Conservation (phyloP, 2,888 invertebrate genomes). For the Girardia tigrina region DNA sequence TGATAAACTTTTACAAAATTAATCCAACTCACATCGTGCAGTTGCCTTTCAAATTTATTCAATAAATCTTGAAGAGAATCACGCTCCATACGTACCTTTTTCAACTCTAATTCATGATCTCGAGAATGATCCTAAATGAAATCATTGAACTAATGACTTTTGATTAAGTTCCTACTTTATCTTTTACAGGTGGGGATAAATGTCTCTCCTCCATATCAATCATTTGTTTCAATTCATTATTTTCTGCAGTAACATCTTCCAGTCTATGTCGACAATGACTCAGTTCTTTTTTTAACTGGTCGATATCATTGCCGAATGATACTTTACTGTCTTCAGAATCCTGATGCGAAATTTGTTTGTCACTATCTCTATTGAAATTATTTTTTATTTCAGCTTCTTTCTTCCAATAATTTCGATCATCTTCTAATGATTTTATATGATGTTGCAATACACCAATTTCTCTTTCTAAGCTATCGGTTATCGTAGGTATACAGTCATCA, state of each 20-base stretch:
- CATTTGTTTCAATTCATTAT: neutral
- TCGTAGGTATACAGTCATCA: neutral
- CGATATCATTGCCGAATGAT: neutral
- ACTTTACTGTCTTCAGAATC: slow-evolving; percentile 1
- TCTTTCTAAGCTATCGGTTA: neutral
- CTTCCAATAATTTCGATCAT: neutral
- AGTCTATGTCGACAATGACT: slow-evolving; percentile 9
- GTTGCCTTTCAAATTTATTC: slow-evolving; percentile 50
- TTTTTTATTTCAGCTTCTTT: neutral
- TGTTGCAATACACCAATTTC: neutral
- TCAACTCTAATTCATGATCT: slow-evolving; percentile 40
- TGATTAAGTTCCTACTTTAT: neutral
- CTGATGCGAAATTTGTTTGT: neutral
- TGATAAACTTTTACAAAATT: too few relatives aligned
- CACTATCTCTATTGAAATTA: neutral
- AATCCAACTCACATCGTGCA: slow-evolving; percentile 43
- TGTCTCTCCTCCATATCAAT: slow-evolving; percentile 14
- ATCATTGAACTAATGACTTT: neutral
- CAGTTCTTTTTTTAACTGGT: neutral
- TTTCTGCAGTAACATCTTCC: neutral
- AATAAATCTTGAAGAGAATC: slow-evolving; percentile 49
- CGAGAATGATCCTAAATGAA: slow-evolving; percentile 27
- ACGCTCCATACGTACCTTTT: slow-evolving; percentile 44
- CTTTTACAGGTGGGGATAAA: slow-evolving; percentile 17
- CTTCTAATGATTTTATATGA: neutral